phyloP scores from a whole-genome alignment of 2,113 vertebrate genomes.

The Oxyura jamaicensis region DNA sequence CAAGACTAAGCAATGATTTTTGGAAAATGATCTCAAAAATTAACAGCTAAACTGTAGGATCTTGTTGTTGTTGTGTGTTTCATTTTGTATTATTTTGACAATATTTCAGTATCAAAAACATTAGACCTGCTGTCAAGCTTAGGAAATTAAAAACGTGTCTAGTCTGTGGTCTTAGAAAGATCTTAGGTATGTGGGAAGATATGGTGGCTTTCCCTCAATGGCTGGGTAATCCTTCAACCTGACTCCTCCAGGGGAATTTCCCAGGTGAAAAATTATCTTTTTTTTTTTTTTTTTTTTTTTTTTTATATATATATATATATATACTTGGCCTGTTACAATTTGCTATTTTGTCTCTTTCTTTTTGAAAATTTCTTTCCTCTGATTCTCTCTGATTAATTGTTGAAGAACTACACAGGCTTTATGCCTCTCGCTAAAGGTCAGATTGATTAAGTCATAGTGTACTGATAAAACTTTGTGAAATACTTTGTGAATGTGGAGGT shows the following conservation, averaged over 20 bases:
- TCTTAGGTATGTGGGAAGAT: background rate
- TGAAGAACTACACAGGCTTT: background rate
- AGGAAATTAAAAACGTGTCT: background rate
- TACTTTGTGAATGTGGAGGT: background rate
- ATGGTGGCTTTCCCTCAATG: background rate
- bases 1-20: background rate
- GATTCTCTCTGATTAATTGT: background rate
- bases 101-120: background rate
- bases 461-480: background rate
- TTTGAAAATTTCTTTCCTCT: background rate
- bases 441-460: background rate
- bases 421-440: background rate
- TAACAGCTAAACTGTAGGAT: background rate
- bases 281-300: constrained; percentile 8
- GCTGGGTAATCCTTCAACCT: background rate
- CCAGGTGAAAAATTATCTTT: background rate
- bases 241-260: background rate
- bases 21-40: background rate
- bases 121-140: background rate
- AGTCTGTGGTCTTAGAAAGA: background rate
- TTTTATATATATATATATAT: no score
- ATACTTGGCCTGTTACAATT: background rate
- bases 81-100: background rate
- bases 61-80: background rate
- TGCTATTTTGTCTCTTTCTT: background rate